Percentiles rank a stretch among this genome's conserved stretches.
phyloP scores from a whole-genome alignment of 2,797 vertebrate genomes.

The Myotis planiceps region DNA sequence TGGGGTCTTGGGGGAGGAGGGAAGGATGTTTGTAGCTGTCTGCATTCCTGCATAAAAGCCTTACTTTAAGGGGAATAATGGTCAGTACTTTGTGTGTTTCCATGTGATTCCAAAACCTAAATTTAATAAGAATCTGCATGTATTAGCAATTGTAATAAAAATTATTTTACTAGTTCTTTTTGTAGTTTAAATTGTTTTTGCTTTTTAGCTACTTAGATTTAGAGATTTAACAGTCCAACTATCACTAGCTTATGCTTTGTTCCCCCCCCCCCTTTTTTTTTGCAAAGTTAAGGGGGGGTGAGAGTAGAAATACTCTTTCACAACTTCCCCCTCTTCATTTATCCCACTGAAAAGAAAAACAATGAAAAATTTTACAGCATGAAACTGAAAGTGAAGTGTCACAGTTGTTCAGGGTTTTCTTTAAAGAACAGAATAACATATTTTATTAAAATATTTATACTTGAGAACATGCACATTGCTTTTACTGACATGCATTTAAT shows the following conservation, averaged over 20 bases:
- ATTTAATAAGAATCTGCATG: slow-evolving; percentile 61
- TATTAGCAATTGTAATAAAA: slow-evolving; percentile 68
- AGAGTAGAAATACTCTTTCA: slow-evolving; percentile 60
- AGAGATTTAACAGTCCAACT: slow-evolving; percentile 54
- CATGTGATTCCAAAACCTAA: slow-evolving; percentile 62
- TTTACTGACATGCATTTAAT: slow-evolving; percentile 72
- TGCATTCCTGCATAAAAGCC: slow-evolving; percentile 76
- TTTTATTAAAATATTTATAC: slow-evolving; percentile 54
- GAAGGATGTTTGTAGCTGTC: slow-evolving; percentile 61
- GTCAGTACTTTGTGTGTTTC: slow-evolving; percentile 58
- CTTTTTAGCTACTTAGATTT: slow-evolving; percentile 65
- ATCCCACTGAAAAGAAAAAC: slow-evolving; percentile 71
- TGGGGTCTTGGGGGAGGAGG: slow-evolving; percentile 71
- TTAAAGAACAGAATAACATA: slow-evolving; percentile 68
- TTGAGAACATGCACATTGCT: slow-evolving; percentile 56
- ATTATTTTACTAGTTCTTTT: slow-evolving; percentile 59
- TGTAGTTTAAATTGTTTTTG: slow-evolving; percentile 63
- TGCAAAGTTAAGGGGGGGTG: slow-evolving; percentile 26
- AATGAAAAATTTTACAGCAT: slow-evolving; percentile 76
- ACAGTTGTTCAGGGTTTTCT: slow-evolving; percentile 68
- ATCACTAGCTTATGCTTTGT: slow-evolving; percentile 47
- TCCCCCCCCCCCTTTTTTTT: background rate
- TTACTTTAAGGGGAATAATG: slow-evolving; percentile 73
- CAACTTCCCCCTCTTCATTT: slow-evolving; percentile 46
- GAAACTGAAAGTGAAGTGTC: slow-evolving; percentile 80